Evolutionary conservation across 2,113 vertebrate genomes (phyloP).

Genomic region (Carassius auratus): DNA sequence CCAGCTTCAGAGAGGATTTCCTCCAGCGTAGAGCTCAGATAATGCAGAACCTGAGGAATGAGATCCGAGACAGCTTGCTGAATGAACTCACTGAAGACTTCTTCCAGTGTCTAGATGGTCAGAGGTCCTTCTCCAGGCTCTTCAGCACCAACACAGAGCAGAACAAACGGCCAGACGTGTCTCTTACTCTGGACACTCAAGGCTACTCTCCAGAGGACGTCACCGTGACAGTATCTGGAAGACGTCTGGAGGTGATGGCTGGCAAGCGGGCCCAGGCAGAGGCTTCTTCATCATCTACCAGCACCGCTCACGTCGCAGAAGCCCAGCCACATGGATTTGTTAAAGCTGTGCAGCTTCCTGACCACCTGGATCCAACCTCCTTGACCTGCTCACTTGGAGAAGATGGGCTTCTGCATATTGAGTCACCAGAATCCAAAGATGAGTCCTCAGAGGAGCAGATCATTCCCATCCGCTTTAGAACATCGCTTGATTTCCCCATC

Average conservation of each 20-base stretch:
- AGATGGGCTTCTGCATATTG: conserved; percentile 71
- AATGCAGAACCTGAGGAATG: conserved; percentile 66
- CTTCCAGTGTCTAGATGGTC: conserved; percentile 57
- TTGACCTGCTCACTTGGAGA: conserved; percentile 75
- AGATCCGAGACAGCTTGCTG: conserved; percentile 59
- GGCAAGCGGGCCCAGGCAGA: conserved; percentile 64
- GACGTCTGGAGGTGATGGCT: conserved; percentile 70
- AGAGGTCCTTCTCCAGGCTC: conserved; percentile 38
- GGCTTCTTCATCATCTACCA: conserved; percentile 57
- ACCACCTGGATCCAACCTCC: conserved; percentile 70
- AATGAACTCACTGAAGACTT: conserved; percentile 51
- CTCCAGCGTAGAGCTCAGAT: conserved; percentile 62
- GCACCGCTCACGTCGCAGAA: conserved; percentile 12
- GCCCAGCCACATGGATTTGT: conserved; percentile 59
- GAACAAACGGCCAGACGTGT: conserved; percentile 57
- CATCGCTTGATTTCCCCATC: conserved; percentile 74
- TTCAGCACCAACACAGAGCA: conserved; percentile 13
- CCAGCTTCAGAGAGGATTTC: conserved; percentile 70
- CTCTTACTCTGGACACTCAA: conserved; percentile 72
- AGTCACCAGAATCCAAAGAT: conserved; percentile 62
- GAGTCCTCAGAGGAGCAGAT: conserved; percentile 54
- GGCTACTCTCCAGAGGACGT: conserved; percentile 74
- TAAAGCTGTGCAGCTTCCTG: conserved; percentile 68
- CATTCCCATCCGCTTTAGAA: conserved; percentile 68
- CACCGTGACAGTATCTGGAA: conserved; percentile 73